Percentiles rank a stretch among this genome's conserved stretches.
These are phyloP conservation scores for Drosophila neotestacea DNA, from an alignment of 2,888 invertebrate genomes.

Conservation along the genomic window DNA sequence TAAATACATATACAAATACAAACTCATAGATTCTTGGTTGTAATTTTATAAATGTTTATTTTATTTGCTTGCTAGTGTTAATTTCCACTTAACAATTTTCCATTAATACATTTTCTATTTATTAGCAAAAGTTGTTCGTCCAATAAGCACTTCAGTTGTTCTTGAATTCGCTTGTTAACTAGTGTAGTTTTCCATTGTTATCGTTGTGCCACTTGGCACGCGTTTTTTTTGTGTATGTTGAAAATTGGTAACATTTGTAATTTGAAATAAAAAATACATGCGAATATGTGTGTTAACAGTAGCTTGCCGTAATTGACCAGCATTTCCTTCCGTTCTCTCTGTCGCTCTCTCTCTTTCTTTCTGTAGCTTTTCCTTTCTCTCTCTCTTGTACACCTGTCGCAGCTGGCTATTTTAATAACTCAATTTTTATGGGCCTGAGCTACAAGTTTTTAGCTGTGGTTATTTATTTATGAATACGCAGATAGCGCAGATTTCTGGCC, in stretches of 20 bases:
- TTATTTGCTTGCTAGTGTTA: too few species aligned
- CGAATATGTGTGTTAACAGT: conserved; percentile 30
- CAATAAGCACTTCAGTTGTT: not conserved
- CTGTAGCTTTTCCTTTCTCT: not conserved
- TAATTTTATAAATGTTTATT: too few species aligned
- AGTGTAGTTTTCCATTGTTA: conserved; percentile 40
- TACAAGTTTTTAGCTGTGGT: conserved; percentile 45
- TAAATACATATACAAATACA: too few species aligned
- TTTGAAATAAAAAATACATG: conserved; percentile 26
- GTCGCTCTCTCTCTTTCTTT: not conserved
- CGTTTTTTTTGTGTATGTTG: conserved; percentile 31
- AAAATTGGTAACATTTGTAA: conserved; percentile 51
- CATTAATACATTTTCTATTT: too few species aligned
- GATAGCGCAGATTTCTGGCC: conserved; percentile 43
- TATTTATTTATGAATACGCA: conserved; percentile 55
- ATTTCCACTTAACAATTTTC: too few species aligned
- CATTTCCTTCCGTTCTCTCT: conserved; percentile 44
- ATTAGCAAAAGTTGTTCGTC: too few species aligned
- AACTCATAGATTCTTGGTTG: too few species aligned
- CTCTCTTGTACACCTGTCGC: conserved; percentile 45
- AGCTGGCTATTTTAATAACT: conserved; percentile 66
- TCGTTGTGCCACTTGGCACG: conserved; percentile 46
- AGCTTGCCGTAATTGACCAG: conserved; percentile 59
- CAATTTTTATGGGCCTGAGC: conserved; percentile 68
- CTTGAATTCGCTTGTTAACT: not conserved